These are phyloP conservation scores for Porites evermanni DNA, from an alignment of 92 coral and sea anemone species.

Conservation along the genomic window DNA sequence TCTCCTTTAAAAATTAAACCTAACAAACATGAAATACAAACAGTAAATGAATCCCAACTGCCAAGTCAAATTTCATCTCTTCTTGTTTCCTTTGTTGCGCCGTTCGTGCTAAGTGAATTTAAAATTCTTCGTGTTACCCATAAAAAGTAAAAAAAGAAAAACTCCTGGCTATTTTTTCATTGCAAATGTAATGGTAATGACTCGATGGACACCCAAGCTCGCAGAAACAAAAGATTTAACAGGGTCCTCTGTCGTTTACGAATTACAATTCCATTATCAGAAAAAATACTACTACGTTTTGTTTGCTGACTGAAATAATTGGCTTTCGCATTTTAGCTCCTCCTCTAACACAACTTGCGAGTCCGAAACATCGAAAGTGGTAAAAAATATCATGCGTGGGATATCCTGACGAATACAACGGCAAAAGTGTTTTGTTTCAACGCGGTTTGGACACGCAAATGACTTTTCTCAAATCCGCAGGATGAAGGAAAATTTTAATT, in stretches of 20 bases:
- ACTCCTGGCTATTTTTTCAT: constrained; percentile 24
- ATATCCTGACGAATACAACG: background rate
- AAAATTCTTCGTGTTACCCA: constrained; percentile 11
- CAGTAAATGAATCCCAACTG: constrained; percentile 62
- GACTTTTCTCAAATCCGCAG: constrained; percentile 23
- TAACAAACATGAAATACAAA: constrained; percentile 82
- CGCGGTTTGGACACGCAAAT: constrained; percentile 3
- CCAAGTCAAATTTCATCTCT: constrained; percentile 60
- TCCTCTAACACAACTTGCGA: constrained; percentile 39
- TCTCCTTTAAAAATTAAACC: constrained; percentile 93
- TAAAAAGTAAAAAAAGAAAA: background rate
- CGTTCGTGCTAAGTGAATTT: constrained; percentile 25
- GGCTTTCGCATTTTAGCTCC: constrained; percentile 63
- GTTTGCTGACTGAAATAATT: constrained; percentile 88
- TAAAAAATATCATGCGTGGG: constrained; percentile 18
- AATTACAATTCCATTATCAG: constrained; percentile 88
- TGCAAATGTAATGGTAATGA: constrained; percentile 67
- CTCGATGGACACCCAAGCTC: constrained; percentile 54
- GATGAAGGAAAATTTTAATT: constrained; percentile 46
- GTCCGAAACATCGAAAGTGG: constrained; percentile 13
- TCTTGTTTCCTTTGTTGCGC: constrained; percentile 13
- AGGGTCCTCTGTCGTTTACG: constrained; percentile 70
- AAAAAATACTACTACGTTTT: constrained; percentile 78
- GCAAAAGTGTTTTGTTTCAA: constrained; percentile 2
- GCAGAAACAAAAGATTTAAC: constrained; percentile 74